Evolutionary conservation across 2,888 invertebrate species (phyloP), one percentile per base, ranked within the genome.

Genomic region (Lamproptera curius): DNA sequence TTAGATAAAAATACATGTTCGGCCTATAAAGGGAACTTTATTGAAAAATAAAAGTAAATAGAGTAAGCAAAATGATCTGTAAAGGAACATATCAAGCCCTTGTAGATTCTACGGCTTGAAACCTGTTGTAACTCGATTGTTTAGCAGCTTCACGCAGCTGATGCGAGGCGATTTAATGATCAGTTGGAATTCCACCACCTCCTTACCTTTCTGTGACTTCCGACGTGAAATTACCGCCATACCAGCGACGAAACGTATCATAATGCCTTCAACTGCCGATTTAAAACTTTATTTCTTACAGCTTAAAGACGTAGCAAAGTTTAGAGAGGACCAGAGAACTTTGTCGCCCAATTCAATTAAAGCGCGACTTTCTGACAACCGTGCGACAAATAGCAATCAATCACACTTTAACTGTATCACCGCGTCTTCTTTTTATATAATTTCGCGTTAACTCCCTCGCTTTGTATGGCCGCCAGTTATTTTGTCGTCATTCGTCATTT

Each of bases 351-450:
- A 84, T 84, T 85, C 80, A 85, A 85, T 85, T 84, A 81, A 65
- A 51, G 43, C 45, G 33, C 51, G 59, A 65, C 67, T 73, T 72
- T 72, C 73, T 72, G 72, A 63, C 65, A 64, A 72, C 74, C 70
- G 67, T 61, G 74, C 69, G 67, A 48, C 48, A 48, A 69, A 67
- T 56, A 53, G 53, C 58, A 81, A 86, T 86, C 81, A 85, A 86
- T 86, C 86, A 85, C 74, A 80, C 68, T 83, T 85, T 81, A 86
- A 84, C 76, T 83, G 80, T 85, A 83, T 76, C 82, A 76, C 66
- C 76, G 73, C 82, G 82, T 48, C 44, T 40, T 34, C 39, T 49
- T 74, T 64, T 73, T 61, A 55, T 60, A 56, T 51, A 53, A 57
- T 62, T 68, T 70, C 71, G 62, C 65, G 56, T 65, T 70, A 54